Base-by-base conservation (phyloP, 2,797 vertebrate species). In the Coluber constrictor region DNA sequence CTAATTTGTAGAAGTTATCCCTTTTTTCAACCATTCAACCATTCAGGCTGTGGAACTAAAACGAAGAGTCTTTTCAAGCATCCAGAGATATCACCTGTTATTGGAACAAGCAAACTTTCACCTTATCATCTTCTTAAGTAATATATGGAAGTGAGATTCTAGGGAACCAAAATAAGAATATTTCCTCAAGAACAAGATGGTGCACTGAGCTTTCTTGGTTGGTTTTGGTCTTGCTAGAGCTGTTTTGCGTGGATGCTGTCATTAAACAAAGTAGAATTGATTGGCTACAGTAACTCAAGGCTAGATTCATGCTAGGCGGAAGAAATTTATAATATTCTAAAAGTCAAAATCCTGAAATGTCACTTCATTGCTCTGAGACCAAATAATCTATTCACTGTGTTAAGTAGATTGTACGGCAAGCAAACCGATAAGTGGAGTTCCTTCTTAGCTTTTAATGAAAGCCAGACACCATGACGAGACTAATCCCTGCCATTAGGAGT, bases 401-500 rank as follows among this genome's bases (percentile, higher is more conserved):
- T 96, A 90, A 66, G 94, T 94, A 88, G 93, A 94, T 32, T 94
- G 94, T 47, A 63, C 0, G 94, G 95, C 37, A 93, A 97, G 93
- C 25, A 94, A 94, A 92, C 92, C 9, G 94, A 96, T 96, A 96
- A 96, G 95, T 94, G 90, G 25, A 10, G 87, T 95, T 95, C 25
- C 0, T 95, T 97, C 90, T 95, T 93, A 96, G 93, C 94, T 91
- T 95, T 94, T 86, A 96, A 96, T 9, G 91, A 96, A 95, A 96
- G 95, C 89, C 94, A 94, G 93, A 96, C 94, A 96, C 95, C 96
- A 96, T 97, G 96, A 95, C 95, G 96, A 96, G 95, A 95, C 96
- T 97, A 97, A 97, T 97, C 96, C 95, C 79, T 96, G 95, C 94
- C 95, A 96, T 96, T 97, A 96, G 95, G 92, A 96, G 92, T 88